Evolutionary conservation across 2,113 vertebrate genomes (phyloP).

Genomic region (Apodemus speciosus): DNA sequence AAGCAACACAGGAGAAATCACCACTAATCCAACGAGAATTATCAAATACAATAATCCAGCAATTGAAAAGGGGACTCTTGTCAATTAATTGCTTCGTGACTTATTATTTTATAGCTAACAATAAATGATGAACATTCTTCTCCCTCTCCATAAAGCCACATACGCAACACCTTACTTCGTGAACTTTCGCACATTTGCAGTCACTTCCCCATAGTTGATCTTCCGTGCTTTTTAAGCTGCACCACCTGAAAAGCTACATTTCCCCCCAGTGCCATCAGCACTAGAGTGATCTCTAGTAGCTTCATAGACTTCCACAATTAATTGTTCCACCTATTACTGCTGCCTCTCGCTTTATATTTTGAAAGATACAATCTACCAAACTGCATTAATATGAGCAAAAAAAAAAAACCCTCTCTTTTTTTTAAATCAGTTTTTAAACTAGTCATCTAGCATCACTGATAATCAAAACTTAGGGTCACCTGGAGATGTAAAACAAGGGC

Average conservation of each 20-base stretch:
- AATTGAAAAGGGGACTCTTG: neutral
- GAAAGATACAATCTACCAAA: constrained; percentile 45
- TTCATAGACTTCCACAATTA: neutral
- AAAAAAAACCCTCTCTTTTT: neutral
- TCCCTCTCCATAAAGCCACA: neutral
- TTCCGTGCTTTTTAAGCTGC: neutral
- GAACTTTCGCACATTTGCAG: neutral
- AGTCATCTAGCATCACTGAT: neutral
- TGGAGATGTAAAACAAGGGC: neutral
- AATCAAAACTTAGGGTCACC: constrained; percentile 48
- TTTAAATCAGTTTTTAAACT: neutral
- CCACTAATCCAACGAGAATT: neutral
- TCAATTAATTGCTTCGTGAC: neutral
- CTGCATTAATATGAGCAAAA: neutral
- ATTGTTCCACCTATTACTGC: constrained; percentile 13
- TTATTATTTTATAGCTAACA: constrained; percentile 17
- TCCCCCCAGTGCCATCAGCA: neutral
- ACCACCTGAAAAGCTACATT: neutral
- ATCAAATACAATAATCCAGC: neutral
- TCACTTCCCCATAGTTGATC: neutral
- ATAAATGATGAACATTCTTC: neutral
- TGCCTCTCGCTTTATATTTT: neutral
- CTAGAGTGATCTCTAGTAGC: constrained; percentile 28
- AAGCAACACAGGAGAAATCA: neutral
- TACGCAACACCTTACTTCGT: neutral